Evolutionary conservation across 2,797 vertebrate genomes (phyloP).

Genomic region (Botia almorhae): DNA sequence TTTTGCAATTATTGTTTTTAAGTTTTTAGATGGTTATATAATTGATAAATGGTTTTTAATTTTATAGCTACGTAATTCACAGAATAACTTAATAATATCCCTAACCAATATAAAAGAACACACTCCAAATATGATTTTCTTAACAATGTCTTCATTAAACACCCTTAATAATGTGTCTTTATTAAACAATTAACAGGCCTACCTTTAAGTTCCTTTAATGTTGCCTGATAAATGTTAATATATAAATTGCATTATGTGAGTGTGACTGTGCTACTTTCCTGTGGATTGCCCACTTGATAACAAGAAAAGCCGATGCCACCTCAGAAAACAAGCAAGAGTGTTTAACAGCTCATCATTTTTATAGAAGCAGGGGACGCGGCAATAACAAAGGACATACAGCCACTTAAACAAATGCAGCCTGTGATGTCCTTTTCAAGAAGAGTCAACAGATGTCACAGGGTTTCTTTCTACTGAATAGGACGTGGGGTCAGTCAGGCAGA

Average conservation of each 20-base stretch:
- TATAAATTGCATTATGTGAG: background rate
- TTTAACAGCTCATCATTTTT: slow-evolving; percentile 44
- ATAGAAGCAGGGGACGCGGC: slow-evolving; percentile 14
- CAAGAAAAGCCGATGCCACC: background rate
- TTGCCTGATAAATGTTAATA: background rate
- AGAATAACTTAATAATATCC: no score
- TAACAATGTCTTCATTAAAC: background rate
- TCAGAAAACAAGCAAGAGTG: slow-evolving; percentile 18
- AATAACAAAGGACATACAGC: slow-evolving; percentile 51
- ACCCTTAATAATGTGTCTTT: background rate
- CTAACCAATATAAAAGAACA: no score
- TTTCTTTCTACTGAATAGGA: slow-evolving; percentile 50
- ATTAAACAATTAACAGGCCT: background rate
- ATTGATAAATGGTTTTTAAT: no score
- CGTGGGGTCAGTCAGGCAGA: slow-evolving; percentile 60
- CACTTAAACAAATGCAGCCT: slow-evolving; percentile 59
- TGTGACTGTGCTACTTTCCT: background rate
- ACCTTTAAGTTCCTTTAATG: background rate
- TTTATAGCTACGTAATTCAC: no score
- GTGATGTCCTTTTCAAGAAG: slow-evolving; percentile 61
- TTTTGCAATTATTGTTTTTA: background rate
- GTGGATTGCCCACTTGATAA: slow-evolving; percentile 11
- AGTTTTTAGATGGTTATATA: no score
- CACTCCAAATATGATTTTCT: background rate
- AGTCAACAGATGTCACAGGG: slow-evolving; percentile 66